A percentile compares a stretch with the other conserved stretches of the same genome.
Conservation (phyloP, 2,113 vertebrate genomes). For the Bambusicola thoracicus region DNA sequence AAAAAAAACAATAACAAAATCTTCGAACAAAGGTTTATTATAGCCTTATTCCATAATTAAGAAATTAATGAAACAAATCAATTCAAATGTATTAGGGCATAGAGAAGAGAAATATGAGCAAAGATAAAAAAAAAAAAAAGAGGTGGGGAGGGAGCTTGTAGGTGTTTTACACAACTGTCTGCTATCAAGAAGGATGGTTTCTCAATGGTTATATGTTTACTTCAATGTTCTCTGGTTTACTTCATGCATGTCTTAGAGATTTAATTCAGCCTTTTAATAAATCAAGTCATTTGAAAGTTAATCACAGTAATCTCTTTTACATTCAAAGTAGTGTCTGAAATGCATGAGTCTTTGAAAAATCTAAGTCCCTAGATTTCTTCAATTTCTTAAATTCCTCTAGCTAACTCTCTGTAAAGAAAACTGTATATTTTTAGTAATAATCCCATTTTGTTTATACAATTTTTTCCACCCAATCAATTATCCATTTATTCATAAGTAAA, state of each 20-base stretch:
- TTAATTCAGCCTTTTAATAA: neutral
- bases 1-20: neutral
- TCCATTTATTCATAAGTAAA: neutral
- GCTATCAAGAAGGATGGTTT: neutral
- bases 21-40: neutral
- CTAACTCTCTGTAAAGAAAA: neutral
- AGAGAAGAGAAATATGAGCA: neutral
- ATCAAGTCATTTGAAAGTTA: neutral
- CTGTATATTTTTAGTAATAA: neutral
- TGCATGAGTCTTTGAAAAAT: neutral
- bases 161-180: neutral
- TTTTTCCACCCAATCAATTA: neutral
- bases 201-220: neutral
- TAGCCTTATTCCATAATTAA: neutral
- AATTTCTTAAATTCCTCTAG: neutral
- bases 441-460: neutral
- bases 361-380: neutral
- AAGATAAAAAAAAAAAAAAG: neutral
- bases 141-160: accelerated
- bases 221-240: neutral
- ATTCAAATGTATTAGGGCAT: neutral
- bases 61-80: neutral
- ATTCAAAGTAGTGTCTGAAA: too few relatives aligned
- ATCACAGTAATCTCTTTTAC: too few relatives aligned
- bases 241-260: neutral